Percentiles rank a stretch among this genome's conserved stretches.
Conservation (phyloP, 2,797 vertebrate genomes). For the Anas georgica region DNA sequence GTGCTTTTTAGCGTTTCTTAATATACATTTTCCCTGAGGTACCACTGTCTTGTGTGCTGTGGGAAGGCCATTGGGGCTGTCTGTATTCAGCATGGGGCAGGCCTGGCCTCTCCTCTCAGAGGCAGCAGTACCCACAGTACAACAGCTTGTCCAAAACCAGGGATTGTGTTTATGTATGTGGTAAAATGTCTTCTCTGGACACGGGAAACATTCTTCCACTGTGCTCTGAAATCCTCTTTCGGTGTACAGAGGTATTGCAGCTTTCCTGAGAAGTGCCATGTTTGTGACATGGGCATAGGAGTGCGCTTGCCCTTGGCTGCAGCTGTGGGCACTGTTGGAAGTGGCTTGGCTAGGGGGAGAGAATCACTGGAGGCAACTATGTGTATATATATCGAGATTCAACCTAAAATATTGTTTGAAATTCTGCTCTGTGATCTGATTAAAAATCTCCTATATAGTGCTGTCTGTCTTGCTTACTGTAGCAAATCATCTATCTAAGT, state of each 20-base stretch:
- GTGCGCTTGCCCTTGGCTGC: neutral
- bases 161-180: neutral
- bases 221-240: neutral
- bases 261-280: neutral
- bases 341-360: neutral
- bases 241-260: neutral
- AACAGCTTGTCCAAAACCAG: neutral
- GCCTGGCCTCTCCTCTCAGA: neutral
- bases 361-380: neutral
- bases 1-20: neutral
- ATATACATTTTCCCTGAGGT: fast-evolving
- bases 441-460: neutral
- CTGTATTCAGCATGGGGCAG: neutral
- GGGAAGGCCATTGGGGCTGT: fast-evolving
- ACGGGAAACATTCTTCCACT: fast-evolving
- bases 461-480: neutral
- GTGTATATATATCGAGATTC: neutral
- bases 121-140: too few species aligned
- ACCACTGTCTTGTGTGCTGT: fast-evolving
- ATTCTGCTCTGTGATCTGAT: neutral
- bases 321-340: neutral
- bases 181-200: neutral
- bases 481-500: neutral
- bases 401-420: neutral
- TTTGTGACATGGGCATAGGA: neutral